Conservation (phyloP, 2,113 vertebrate genomes). For the Cricetomys ansorgei region DNA sequence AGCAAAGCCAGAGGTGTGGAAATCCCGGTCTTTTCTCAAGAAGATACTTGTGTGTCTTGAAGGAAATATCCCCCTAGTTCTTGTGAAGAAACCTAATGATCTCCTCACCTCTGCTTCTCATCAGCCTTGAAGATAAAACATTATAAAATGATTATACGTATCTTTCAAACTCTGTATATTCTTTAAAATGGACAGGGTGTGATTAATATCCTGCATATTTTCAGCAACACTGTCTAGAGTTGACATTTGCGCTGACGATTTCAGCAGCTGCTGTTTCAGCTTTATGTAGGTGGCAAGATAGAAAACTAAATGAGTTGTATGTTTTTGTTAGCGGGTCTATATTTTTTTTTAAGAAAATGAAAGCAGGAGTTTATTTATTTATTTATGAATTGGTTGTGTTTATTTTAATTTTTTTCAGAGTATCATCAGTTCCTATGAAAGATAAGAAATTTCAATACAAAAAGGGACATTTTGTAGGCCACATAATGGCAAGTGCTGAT, state of each 20-base stretch:
- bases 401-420: conserved; percentile 27
- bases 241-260: conserved; percentile 67
- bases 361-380: conserved; percentile 58
- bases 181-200: conserved; percentile 45
- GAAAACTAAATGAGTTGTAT: conserved; percentile 47
- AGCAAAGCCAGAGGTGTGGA: not conserved
- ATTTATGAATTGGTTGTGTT: not conserved
- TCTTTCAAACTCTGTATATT: not conserved
- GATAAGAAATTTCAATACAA: not conserved
- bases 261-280: conserved; percentile 67
- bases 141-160: not conserved
- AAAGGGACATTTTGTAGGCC: not conserved
- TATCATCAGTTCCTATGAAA: not conserved
- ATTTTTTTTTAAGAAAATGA: conserved; percentile 60
- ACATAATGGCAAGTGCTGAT: not conserved
- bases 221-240: conserved; percentile 49
- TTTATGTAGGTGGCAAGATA: conserved; percentile 56
- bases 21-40: not conserved
- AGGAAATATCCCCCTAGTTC: not conserved
- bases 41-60: not conserved
- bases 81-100: not conserved
- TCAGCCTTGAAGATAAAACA: not conserved
- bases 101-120: not conserved
- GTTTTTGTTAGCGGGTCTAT: conserved; percentile 45
- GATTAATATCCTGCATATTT: conserved; percentile 70